Evolutionary conservation across 2,888 invertebrate genomes (phyloP), one percentile per base, ranked within the genome.

Genomic region (Cheilosia scutellata): DNA sequence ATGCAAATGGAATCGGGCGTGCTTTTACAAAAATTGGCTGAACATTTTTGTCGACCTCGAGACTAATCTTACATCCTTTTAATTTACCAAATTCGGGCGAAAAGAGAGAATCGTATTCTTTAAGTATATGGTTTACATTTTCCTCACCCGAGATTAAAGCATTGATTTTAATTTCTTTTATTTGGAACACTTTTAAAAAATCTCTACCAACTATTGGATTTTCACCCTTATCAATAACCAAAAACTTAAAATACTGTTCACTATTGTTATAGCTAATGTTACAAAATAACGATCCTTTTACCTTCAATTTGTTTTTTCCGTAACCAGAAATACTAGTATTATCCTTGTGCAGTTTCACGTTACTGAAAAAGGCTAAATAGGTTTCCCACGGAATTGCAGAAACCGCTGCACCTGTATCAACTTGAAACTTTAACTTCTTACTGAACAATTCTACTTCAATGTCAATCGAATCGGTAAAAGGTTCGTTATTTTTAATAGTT

Each of bases 341-440:
- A 37, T 51, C 63, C 16, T 49, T 20, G 27, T 65, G 49, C 49
- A 65, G 49, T 51, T 65, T 31, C 4, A 37, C 7, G n/a, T 49
- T n/a, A 33, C 5, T 37, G 5, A 65, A 65, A 20, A 65, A 53
- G 0, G 25, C n/a, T 25, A 55, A 29, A 55, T 55, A 68, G 5
- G 44, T 68, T 33, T 49, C 31, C 16, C 31, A 63, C 4, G 63
- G 63, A 63, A 63, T 63, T 4, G 63, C 63, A 16, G 49, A 49
- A 2, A 63, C 63, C 9, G 63, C 63, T 49, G 63, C 42, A 47
- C 62, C 62, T 27, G 62, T 62, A 44, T 62, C 62, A 44, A 62
- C 44, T 44, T 62, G 44, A n/a, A 63, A 63, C 5, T 31, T 63
- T 33, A 63, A 33, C 16, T 2, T 49, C 16, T 47, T 47, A 47